A percentile compares a stretch with the other conserved stretches of the same genome.
Evolutionary conservation across 2,797 vertebrate genomes (phyloP).

Genomic region (Avahi laniger): DNA sequence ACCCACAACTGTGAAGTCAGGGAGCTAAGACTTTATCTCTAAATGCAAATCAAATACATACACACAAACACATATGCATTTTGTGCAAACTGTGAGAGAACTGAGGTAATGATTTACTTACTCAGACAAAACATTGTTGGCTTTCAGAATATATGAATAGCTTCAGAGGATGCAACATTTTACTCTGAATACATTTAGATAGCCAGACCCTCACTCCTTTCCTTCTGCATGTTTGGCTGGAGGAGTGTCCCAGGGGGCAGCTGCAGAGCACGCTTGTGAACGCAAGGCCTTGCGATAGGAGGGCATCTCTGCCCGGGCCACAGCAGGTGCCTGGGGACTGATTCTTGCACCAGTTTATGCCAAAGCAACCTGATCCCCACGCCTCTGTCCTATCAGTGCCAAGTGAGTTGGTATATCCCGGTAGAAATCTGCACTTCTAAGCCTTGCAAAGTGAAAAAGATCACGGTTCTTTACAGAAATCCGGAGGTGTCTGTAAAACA

Average conservation of each 20-base stretch:
- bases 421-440: not conserved
- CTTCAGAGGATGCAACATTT: not conserved
- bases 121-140: not conserved
- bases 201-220: not conserved
- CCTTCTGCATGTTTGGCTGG: not conserved
- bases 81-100: not conserved
- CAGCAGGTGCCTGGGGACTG: not conserved
- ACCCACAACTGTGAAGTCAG: not conserved
- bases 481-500: not conserved
- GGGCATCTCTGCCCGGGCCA: accelerated
- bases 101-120: not conserved
- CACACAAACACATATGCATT: not conserved
- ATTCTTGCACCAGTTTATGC: not conserved
- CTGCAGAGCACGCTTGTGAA: not conserved
- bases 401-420: not conserved
- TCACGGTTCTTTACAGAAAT: not conserved
- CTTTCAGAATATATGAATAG: not conserved
- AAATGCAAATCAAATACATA: not conserved
- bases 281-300: no score
- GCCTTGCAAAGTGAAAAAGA: not conserved
- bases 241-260: not conserved
- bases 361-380: not conserved
- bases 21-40: not conserved
- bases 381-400: not conserved
- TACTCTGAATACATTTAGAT: not conserved